Base-by-base conservation (phyloP, 2,113 vertebrate species). In the Notarius lentiginosus region DNA sequence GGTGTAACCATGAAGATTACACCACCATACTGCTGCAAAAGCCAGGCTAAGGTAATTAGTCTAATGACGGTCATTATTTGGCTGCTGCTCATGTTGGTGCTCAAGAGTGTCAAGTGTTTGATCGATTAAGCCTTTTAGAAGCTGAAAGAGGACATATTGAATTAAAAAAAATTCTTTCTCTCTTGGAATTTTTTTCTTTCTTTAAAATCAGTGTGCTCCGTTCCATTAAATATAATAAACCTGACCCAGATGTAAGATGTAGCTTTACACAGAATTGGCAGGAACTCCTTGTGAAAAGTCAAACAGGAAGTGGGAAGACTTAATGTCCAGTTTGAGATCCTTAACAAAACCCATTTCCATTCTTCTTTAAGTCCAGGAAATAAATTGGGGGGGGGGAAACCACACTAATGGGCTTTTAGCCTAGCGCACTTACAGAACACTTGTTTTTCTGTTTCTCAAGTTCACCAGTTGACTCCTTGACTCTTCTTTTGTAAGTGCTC, bases 21-120 rank as follows among this genome's bases (percentile, higher is more conserved):
- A 89, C 84, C 61, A n/a, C 76, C 83, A 82, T 88, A 89, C 89
- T 92, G 90, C 51, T 79, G 73, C 86, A 72, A 81, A 81, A 18
- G 60, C 34, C 56, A 79, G 73, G 84, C 83, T 90, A 86, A 84
- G 87, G 68, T 91, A 89, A 93, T 94, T 92, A 91, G 85, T n/a
- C 77, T 88, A 90, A 90, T 91, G 88, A 87, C 84, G 4, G 18
- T 79, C 60, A 79, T 86, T 68, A 79, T 68, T 86, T 12, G 22
- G 88, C 83, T 60, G 58, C 56, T 81, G 80, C 83, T 34, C 55
- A 55, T 56, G 27, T 56, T 30, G 41, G 24, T 34, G 47, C 27
- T 79, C 49, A 8, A 49, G 17, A 80, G 55, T 20, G n/a, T 18
- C n/a, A 65, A 22, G 41, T 55, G n/a, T 66, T 65, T 8, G n/a